phyloP scores from a whole-genome alignment of 2,888 invertebrate genomes.

The Ennomos quercinarius region DNA sequence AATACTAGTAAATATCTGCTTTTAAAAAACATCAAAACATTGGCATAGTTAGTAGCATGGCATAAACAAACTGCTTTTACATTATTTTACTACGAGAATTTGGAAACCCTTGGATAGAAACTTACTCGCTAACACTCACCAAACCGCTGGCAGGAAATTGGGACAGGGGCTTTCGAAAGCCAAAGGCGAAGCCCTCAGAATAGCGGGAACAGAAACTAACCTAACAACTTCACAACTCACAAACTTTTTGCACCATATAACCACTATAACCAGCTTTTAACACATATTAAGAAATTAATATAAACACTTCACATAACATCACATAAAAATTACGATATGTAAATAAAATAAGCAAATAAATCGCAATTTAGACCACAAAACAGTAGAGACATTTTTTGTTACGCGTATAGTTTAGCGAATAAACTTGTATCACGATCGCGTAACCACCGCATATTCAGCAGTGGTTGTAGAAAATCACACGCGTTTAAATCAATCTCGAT shows the following conservation, averaged over 20 bases:
- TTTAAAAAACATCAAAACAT: slow-evolving; percentile 34
- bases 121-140: slow-evolving; percentile 82
- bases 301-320: slow-evolving; percentile 28
- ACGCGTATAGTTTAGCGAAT: slow-evolving; percentile 49
- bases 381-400: slow-evolving; percentile 69
- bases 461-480: slow-evolving; percentile 43
- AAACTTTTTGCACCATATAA: slow-evolving; percentile 46
- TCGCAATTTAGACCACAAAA: slow-evolving; percentile 69
- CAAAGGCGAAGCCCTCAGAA: slow-evolving; percentile 52
- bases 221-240: slow-evolving; percentile 65
- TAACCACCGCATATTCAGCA: slow-evolving; percentile 35
- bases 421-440: slow-evolving; percentile 44
- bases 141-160: slow-evolving; percentile 66
- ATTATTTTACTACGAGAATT: slow-evolving; percentile 43
- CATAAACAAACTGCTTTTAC: slow-evolving; percentile 35
- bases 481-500: slow-evolving; percentile 72
- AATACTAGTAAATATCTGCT: slow-evolving; percentile 31
- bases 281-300: slow-evolving; percentile 21
- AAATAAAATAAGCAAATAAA: slow-evolving; percentile 49
- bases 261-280: slow-evolving; percentile 26
- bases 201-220: slow-evolving; percentile 83
- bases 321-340: slow-evolving; percentile 30
- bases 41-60: slow-evolving; percentile 7
- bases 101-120: slow-evolving; percentile 66
- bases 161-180: slow-evolving; percentile 36